phyloP scores from a whole-genome alignment of 2,113 vertebrate species.

The Pachycephala philippinensis region DNA sequence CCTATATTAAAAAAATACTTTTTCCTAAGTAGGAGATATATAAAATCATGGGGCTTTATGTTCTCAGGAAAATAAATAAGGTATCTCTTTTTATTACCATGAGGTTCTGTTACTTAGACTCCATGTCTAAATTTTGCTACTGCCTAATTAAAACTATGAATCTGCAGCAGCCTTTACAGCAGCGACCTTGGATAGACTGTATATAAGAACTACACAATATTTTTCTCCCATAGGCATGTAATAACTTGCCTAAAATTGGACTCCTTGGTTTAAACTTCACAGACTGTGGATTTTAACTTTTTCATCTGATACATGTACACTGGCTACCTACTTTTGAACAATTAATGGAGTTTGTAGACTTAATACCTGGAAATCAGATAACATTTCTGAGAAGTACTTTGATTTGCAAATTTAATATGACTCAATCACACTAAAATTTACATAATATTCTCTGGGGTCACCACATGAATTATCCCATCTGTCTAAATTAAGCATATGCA shows the following conservation, averaged over 20 bases:
- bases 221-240: background rate
- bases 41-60: background rate
- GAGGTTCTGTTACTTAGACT: background rate
- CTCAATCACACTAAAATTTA: background rate
- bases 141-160: conserved; percentile 49
- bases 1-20: background rate
- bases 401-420: background rate
- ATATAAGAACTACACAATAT: background rate
- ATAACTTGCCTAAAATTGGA: background rate
- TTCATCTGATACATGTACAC: background rate
- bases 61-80: background rate
- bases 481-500: background rate
- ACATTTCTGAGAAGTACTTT: background rate
- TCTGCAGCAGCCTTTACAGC: background rate
- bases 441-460: background rate
- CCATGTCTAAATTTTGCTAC: background rate
- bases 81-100: background rate
- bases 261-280: background rate
- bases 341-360: background rate
- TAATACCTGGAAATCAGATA: background rate
- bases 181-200: background rate
- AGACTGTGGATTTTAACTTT: background rate
- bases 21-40: background rate
- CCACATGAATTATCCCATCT: background rate
- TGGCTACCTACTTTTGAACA: background rate